phyloP scores from a whole-genome alignment of 2,797 vertebrate species.

The Acrossocheilus wenchowensis region DNA sequence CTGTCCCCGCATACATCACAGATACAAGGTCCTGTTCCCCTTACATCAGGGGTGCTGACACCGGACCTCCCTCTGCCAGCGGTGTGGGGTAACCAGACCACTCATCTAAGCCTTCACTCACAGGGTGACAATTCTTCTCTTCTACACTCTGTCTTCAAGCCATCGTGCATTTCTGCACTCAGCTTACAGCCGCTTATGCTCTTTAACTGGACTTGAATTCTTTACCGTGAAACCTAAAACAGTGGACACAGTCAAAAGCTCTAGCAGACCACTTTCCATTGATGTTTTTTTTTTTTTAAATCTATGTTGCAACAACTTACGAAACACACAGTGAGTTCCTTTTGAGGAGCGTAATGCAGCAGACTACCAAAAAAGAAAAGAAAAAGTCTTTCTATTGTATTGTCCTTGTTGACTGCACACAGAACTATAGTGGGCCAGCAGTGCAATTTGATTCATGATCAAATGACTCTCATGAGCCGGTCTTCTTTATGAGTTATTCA shows the following conservation, averaged over 20 bases:
- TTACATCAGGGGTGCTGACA: slow-evolving; percentile 47
- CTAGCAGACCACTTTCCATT: slow-evolving; percentile 9
- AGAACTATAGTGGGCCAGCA: neutral
- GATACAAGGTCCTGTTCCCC: neutral
- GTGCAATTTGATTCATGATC: neutral
- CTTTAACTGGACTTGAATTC: neutral
- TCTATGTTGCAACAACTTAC: slow-evolving; percentile 23
- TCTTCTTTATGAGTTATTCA: neutral
- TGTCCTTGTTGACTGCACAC: neutral
- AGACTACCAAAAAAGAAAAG: neutral
- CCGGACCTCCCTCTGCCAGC: slow-evolving; percentile 25
- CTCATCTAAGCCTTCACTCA: slow-evolving; percentile 44
- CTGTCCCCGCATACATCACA: slow-evolving; percentile 26
- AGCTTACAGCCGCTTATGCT: slow-evolving; percentile 26
- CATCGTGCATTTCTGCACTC: slow-evolving; percentile 15
- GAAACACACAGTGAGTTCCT: slow-evolving; percentile 25
- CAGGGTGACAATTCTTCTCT: slow-evolving; percentile 38
- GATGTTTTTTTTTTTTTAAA: neutral
- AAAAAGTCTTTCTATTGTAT: neutral
- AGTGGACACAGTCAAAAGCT: neutral
- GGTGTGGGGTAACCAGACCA: slow-evolving; percentile 36
- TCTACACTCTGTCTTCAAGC: neutral
- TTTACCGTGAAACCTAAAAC: slow-evolving; percentile 51
- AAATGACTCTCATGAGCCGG: neutral
- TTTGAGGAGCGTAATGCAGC: neutral